Evolutionary conservation across 2,888 invertebrate species (phyloP), one percentile per base, ranked within the genome.

Genomic region (Pachydiplax longipennis): DNA sequence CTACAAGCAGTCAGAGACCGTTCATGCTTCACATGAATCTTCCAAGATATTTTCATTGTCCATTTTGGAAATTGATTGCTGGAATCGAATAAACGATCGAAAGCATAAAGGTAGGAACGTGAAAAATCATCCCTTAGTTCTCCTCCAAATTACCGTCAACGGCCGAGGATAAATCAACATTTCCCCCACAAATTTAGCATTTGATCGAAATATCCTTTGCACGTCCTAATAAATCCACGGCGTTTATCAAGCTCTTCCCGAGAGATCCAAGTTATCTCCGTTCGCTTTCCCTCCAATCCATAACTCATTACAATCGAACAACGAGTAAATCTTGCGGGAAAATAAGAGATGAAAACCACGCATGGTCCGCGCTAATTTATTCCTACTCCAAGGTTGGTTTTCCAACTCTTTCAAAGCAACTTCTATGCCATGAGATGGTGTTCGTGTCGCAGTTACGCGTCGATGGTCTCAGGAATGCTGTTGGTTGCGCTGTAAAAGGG

Each of bases 381-480:
- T 87, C 87, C 18, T n/a, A 87, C 37, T 87, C n/a, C 22, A 31
- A 87, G 37, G 61, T 53, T 37, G 87, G 25, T 83, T 87, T 37
- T 37, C 40, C 61, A 65, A 61, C 53, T 61, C 58, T 61, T 83
- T 58, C 58, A 22, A 83, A 58, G 83, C 15, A 35, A 83, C 53
- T 53, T n/a, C 35, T 18, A 35, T 58, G 6, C 61, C 22, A 65
- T 22, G 61, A 87, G 87, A 61, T 61, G 61, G 87, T 37, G 61
- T 18, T 87, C 87, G 87, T 87, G 87, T 87, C 40, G 87, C 61
- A 37, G 87, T 87, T 61, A 61, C 87, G 87, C 87, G 87, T 87
- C 87, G 87, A 87, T 87, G 87, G 61, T 65, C 87, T 31, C 87
- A 65, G 87, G 87, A 87, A 87, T 87, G 87, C 87, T 58, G 83